These are phyloP conservation scores for Aphidius ervi DNA, from an alignment of 1,140 invertebrate species.

Conservation along the genomic window DNA sequence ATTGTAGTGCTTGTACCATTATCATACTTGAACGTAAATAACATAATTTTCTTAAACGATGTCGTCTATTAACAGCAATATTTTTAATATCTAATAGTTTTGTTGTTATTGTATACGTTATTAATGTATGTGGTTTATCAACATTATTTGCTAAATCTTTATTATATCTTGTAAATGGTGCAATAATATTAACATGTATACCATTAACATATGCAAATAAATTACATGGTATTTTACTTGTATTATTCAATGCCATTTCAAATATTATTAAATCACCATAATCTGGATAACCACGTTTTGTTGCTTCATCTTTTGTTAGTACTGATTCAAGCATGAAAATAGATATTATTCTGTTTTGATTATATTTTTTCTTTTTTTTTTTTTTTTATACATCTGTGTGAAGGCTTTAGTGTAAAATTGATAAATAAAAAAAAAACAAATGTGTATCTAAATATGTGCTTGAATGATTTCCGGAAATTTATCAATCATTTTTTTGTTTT, in stretches of 20 bases:
- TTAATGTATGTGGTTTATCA: slow-evolving; percentile 25
- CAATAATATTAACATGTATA: slow-evolving; percentile 23
- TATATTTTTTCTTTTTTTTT: too few relatives aligned
- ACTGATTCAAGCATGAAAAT: slow-evolving; percentile 26
- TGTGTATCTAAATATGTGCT: too few relatives aligned
- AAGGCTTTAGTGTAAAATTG: too few relatives aligned
- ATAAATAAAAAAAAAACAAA: too few relatives aligned
- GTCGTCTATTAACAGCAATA: slow-evolving; percentile 21
- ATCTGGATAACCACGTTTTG: slow-evolving; percentile 24
- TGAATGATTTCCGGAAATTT: too few relatives aligned
- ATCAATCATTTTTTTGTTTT: too few relatives aligned
- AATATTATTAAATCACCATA: slow-evolving; percentile 36
- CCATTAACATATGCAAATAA: slow-evolving; percentile 35
- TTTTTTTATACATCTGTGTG: too few relatives aligned
- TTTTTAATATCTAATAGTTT: slow-evolving; percentile 25
- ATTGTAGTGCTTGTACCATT: slow-evolving; percentile 50
- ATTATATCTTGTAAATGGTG: slow-evolving; percentile 30
- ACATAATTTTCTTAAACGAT: slow-evolving; percentile 30
- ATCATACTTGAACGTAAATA: slow-evolving; percentile 38
- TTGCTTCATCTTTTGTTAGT: slow-evolving; percentile 22
- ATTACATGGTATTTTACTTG: slow-evolving; percentile 18
- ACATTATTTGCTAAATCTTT: slow-evolving; percentile 27
- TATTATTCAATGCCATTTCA: slow-evolving; percentile 22
- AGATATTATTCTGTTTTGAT: too few relatives aligned
- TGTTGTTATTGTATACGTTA: slow-evolving; percentile 34